Conservation (phyloP, 2,888 invertebrate species). For the Leptogaster cylindrica region DNA sequence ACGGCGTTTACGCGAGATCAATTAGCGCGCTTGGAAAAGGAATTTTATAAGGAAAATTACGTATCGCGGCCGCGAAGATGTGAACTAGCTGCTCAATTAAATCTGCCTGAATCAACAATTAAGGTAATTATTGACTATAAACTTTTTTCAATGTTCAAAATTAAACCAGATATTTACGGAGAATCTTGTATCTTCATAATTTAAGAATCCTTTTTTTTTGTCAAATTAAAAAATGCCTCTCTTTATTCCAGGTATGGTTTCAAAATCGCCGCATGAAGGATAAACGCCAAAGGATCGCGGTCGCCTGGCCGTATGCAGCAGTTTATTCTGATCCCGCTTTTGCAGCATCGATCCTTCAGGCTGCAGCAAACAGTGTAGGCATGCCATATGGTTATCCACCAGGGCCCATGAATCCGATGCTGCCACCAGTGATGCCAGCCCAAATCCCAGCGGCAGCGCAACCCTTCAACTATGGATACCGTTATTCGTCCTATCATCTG, state of each 20-base stretch:
- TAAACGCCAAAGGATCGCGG: conserved; percentile 91
- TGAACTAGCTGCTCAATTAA: conserved; percentile 90
- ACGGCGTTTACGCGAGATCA: conserved; percentile 98
- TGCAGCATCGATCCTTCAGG: conserved; percentile 90
- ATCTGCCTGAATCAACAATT: conserved; percentile 95
- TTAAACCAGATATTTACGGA: background rate
- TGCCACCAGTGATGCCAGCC: conserved; percentile 64
- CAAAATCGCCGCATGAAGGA: conserved; percentile 70
- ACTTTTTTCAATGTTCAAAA: too few relatives aligned
- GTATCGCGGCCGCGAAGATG: conserved; percentile 94
- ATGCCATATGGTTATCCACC: conserved; percentile 70
- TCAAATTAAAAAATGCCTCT: conserved; percentile 45
- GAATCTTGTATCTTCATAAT: background rate
- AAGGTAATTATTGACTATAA: conserved; percentile 71
- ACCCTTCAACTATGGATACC: conserved; percentile 62
- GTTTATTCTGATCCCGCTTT: conserved; percentile 94
- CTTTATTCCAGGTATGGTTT: conserved; percentile 87
- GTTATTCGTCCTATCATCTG: conserved; percentile 65
- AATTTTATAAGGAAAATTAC: conserved; percentile 97
- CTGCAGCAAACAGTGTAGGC: conserved; percentile 78
- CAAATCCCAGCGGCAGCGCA: conserved; percentile 66
- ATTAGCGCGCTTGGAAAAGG: conserved; percentile 88
- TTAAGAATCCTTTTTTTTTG: too few relatives aligned
- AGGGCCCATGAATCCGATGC: conserved; percentile 64
- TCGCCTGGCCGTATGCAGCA: conserved; percentile 94